A percentile compares a stretch with the other conserved stretches of the same genome.
These are phyloP conservation scores for Capromys pilorides DNA, from an alignment of 2,797 vertebrate genomes.

Conservation along the genomic window DNA sequence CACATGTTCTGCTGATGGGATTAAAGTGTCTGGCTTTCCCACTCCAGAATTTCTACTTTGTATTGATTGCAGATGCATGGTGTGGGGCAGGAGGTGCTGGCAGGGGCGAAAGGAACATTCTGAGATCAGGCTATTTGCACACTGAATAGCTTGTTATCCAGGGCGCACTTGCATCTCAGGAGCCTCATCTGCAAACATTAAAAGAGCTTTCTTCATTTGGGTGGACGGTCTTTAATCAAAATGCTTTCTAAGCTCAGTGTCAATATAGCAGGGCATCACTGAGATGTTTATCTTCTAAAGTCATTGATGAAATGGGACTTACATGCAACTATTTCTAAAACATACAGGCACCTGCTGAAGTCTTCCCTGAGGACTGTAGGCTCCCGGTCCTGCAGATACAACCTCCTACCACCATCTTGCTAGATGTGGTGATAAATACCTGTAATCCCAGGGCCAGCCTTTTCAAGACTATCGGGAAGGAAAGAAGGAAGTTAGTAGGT, in stretches of 20 bases:
- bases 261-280: background rate
- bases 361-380: background rate
- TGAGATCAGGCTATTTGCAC: rapidly evolving
- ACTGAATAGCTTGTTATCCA: background rate
- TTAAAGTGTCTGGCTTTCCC: background rate
- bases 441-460: background rate
- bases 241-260: background rate
- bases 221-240: background rate
- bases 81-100: rapidly evolving
- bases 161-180: background rate
- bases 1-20: rapidly evolving
- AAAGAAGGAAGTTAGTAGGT: background rate
- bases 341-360: background rate
- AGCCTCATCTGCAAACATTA: background rate
- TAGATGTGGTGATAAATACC: background rate
- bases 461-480: background rate
- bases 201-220: background rate
- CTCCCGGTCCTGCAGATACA: background rate
- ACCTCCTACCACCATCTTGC: background rate
- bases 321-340: background rate
- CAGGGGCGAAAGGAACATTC: background rate
- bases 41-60: background rate
- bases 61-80: rapidly evolving
- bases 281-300: background rate
- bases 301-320: background rate